These are phyloP conservation scores for Nasonia giraulti DNA, from an alignment of 1,140 invertebrate species.

Conservation along the genomic window DNA sequence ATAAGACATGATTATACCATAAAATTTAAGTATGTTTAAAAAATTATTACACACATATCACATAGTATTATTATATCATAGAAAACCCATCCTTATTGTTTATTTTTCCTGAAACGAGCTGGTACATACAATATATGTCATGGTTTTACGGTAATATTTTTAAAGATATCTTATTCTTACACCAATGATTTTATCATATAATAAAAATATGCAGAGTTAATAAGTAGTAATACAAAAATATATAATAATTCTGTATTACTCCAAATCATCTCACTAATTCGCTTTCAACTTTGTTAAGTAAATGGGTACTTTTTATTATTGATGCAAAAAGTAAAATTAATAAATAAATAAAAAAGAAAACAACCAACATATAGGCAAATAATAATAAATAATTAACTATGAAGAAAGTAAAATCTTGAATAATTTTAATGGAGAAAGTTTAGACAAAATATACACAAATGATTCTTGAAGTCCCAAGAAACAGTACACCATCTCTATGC, in stretches of 20 bases:
- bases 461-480: not conserved
- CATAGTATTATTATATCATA: conserved; percentile 30
- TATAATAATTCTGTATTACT: conserved; percentile 41
- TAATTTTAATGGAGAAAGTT: not conserved
- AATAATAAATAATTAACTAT: not conserved
- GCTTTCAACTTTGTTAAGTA: conserved; percentile 55
- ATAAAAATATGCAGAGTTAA: conserved; percentile 34
- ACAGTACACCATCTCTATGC: conserved; percentile 18
- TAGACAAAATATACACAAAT: not conserved
- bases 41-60: conserved; percentile 38
- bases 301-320: conserved; percentile 6
- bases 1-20: conserved; percentile 44
- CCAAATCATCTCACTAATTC: conserved; percentile 48
- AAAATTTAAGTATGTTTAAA: conserved; percentile 27
- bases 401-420: not conserved
- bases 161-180: conserved; percentile 48
- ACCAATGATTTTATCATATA: conserved; percentile 41
- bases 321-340: conserved; percentile 13
- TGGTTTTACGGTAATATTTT: conserved; percentile 41
- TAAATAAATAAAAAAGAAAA: too few species aligned
- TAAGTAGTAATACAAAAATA: conserved; percentile 41
- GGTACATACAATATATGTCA: conserved; percentile 34
- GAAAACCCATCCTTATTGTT: conserved; percentile 34
- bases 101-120: conserved; percentile 48
- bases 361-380: too few species aligned